Evolutionary conservation across 1,140 invertebrate genomes (phyloP), one percentile per base, ranked within the genome.

Genomic region (Vanessa tameamea): DNA sequence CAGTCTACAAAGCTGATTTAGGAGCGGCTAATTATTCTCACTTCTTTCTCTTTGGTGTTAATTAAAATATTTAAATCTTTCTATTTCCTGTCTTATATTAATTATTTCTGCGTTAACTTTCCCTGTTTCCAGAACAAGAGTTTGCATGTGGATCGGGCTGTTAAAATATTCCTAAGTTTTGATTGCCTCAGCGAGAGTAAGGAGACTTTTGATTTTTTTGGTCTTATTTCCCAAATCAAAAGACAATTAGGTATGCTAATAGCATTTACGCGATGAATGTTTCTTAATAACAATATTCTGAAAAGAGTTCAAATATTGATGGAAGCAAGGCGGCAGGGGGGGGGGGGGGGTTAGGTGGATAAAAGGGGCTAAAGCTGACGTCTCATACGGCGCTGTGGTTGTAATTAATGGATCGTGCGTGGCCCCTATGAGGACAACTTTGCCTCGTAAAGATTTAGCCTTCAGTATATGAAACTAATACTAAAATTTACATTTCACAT

Each of bases 211-310:
- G 76, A 78, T 86, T 87, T 89, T n/a, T 89, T 89, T 89, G 82
- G 85, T 85, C 80, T 69, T 79, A 82, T 88, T 87, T 84, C 37
- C 8, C 1, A 11, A 43, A 43, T 43, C 81, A 82, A 85, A 81
- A 79, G 82, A 86, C 87, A 91, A 89, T 91, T 89, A 91, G 81
- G 85, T 88, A 90, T 90, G 88, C 85, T 89, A 89, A 90, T 90
- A 43, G 85, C 84, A 84, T 85, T 88, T 86, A 87, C 82, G 82
- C 85, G 86, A 84, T 85, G 85, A 81, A 79, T 76, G 83, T 79
- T 85, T 87, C 84, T 78, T 80, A 77, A 81, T 84, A 88, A 85
- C 9, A 87, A 81, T 72, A 68, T 65, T 75, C 78, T 78, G 76
- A 86, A 86, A 87, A 80, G 78, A 83, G 69, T 82, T 82, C 79